phyloP scores from a whole-genome alignment of 2,888 invertebrate genomes.

The Alviniconcha strummeri region DNA sequence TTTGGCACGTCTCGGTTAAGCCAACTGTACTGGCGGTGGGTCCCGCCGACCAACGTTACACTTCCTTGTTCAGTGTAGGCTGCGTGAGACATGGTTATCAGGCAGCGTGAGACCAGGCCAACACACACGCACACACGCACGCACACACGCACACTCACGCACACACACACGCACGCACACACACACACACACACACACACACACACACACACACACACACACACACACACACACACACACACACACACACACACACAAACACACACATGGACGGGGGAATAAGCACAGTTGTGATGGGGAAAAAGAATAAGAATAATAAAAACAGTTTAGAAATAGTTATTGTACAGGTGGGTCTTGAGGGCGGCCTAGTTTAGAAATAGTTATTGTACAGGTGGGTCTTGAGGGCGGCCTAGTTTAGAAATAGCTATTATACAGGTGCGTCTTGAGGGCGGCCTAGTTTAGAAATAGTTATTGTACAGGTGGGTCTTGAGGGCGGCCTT shows the following conservation, averaged over 20 bases:
- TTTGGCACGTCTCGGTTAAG: no score
- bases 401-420: no score
- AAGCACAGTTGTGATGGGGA: neutral
- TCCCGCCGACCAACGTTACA: no score
- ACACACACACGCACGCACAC: neutral
- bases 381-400: no score
- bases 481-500: no score
- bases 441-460: no score
- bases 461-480: no score
- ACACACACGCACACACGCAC: neutral
- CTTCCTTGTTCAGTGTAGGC: no score
- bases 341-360: no score
- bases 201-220: neutral
- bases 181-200: neutral
- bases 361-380: no score
- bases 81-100: neutral
- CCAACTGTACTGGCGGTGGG: no score
- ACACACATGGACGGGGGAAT: neutral
- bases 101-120: neutral
- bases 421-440: no score
- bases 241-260: neutral
- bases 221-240: neutral
- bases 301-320: neutral
- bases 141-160: neutral
- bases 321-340: neutral